Percentiles rank a stretch among this genome's conserved stretches.
Conservation (phyloP, 2,797 vertebrate species). For the Hipposideros larvatus region DNA sequence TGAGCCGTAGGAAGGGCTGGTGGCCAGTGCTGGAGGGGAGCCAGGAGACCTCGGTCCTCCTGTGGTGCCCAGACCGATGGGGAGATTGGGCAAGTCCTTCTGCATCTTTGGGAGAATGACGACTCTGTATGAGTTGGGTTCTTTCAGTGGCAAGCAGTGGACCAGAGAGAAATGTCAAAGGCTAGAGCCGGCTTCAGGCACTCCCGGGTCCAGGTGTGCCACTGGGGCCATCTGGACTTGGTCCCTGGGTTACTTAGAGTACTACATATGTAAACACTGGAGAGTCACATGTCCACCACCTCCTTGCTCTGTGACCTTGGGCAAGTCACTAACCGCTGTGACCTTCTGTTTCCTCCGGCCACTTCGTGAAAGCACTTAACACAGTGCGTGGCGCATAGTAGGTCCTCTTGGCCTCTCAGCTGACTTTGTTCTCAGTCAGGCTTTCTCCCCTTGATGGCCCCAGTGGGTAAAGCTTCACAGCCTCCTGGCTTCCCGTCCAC, state of each 20-base stretch:
- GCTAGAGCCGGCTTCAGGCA: neutral
- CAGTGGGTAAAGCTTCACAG: neutral
- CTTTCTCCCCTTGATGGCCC: neutral
- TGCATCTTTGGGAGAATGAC: neutral
- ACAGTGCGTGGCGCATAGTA: too few relatives aligned
- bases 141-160: neutral
- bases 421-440: neutral
- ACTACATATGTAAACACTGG: neutral
- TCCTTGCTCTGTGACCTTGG: neutral
- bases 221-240: neutral
- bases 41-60: neutral
- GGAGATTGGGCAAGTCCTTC: neutral
- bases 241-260: neutral
- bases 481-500: neutral
- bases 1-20: neutral
- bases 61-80: neutral
- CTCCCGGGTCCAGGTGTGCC: neutral
- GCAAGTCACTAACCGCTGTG: neutral
- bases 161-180: neutral
- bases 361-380: neutral
- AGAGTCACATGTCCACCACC: neutral
- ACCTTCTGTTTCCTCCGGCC: neutral
- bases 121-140: neutral
- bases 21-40: neutral
- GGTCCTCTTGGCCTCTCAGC: neutral